A percentile compares a stretch with the other conserved stretches of the same genome.
These are phyloP conservation scores for Pammene aurita DNA, from an alignment of 2,888 invertebrate genomes.

Conservation along the genomic window DNA sequence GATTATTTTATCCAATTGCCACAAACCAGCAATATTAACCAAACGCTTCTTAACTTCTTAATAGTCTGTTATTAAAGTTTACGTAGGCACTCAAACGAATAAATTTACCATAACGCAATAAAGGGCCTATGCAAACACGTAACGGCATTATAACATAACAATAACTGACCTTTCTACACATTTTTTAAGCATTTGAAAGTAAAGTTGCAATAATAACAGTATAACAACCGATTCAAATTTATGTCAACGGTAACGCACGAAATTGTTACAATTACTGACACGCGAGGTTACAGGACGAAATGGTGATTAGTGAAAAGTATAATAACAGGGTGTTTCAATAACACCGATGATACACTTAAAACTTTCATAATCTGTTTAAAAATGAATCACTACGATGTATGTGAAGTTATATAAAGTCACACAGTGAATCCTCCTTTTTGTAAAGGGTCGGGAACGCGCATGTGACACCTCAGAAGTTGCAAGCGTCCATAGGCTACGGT, in stretches of 20 bases:
- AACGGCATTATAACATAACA: constrained; percentile 18
- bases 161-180: constrained; percentile 28
- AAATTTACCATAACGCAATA: constrained; percentile 21
- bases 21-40: constrained; percentile 1
- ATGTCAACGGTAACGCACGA: constrained; percentile 36
- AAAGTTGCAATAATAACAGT: not conserved
- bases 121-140: constrained; percentile 20
- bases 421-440: too few relatives aligned
- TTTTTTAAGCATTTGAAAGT: constrained; percentile 26
- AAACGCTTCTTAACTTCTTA: not conserved
- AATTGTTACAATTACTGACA: constrained; percentile 49
- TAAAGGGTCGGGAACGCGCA: too few relatives aligned
- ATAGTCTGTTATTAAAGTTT: constrained; percentile 15
- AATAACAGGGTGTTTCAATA: too few relatives aligned
- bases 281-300: constrained; percentile 45
- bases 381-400: too few relatives aligned
- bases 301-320: constrained; percentile 2
- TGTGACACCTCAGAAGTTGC: too few relatives aligned
- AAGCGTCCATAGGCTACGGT: too few relatives aligned
- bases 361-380: too few relatives aligned
- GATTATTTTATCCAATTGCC: not conserved
- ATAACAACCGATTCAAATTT: constrained; percentile 25
- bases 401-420: too few relatives aligned
- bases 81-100: constrained; percentile 19
- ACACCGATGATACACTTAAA: too few relatives aligned